A percentile compares a stretch with the other conserved stretches of the same genome.
phyloP scores from a whole-genome alignment of 2,888 invertebrate species.

The Drosophila anceps region DNA sequence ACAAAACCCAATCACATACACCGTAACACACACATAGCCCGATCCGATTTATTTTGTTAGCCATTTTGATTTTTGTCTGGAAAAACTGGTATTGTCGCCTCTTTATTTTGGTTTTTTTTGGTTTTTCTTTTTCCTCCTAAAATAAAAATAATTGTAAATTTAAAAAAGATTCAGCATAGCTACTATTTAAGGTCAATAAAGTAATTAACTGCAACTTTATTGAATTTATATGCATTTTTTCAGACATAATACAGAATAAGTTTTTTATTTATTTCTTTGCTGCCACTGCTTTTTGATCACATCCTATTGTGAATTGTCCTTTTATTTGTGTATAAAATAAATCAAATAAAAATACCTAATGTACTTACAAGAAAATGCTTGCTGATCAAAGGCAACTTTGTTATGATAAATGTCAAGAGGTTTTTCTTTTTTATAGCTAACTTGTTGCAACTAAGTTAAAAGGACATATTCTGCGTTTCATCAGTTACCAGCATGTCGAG shows the following conservation, averaged over 20 bases:
- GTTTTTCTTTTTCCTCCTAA: neutral
- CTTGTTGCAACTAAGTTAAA: constrained; percentile 8
- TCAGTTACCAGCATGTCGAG: constrained; percentile 1
- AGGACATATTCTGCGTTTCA: constrained; percentile 7
- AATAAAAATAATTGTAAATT: neutral
- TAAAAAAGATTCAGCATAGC: neutral
- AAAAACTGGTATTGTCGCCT: no score
- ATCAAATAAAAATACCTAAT: neutral
- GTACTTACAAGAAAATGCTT: neutral
- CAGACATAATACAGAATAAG: neutral
- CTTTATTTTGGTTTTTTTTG: no score
- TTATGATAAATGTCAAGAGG: constrained; percentile 16
- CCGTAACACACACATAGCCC: no score
- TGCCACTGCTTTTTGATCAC: neutral
- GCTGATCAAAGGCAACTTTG: constrained; percentile 13
- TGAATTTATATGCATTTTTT: neutral
- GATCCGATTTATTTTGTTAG: neutral
- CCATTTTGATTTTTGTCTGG: neutral
- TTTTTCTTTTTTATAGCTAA: neutral
- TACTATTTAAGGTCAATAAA: neutral
- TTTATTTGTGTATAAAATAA: neutral
- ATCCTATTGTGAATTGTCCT: neutral
- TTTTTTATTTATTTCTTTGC: neutral
- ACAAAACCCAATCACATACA: no score
- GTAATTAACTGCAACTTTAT: neutral